Evolutionary conservation across 2,888 invertebrate species (phyloP), one percentile per base, ranked within the genome.

Genomic region (Tachystola acroxantha): DNA sequence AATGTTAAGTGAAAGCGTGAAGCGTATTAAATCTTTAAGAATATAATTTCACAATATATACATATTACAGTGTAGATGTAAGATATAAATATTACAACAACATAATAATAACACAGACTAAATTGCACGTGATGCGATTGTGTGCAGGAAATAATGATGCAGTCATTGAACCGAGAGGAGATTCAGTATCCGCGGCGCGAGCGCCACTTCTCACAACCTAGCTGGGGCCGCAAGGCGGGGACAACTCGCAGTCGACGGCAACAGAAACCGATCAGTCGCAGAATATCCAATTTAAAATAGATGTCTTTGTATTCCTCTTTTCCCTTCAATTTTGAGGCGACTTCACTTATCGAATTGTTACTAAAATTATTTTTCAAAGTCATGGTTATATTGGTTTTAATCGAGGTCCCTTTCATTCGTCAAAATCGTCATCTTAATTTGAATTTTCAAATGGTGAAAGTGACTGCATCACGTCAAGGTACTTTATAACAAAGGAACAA

Each of bases 51-150:
- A 82, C 81, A 81, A 75, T 85, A 85, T 75, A 73, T 82, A 86
- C 82, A 86, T 81, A 82, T 78, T 81, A 85, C 73, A 76, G 74
- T 80, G 75, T 75, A 79, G 70, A 69, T 66, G 75, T 82, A 80
- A 69, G 74, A 68, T 82, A 82, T 84, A 84, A 82, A 80, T 82
- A 85, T n/a, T 76, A 85, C 82, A 85, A 86, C 85, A 85, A 86
- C 82, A 69, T 82, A 84, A 79, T 79, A 78, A 81, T 85, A 86
- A 84, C 82, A 85, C 82, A 85, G 84, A 82, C 73, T 81, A 79
- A 81, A 86, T 86, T 85, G 86, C 86, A 86, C 84, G 69, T 69
- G 76, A 72, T 75, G 82, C 80, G 78, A 80, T 75, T 70, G 76
- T 80, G 81, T 82, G 81, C 75, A 75, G 79, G 78, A 78, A 78